Evolutionary conservation across 2,888 invertebrate genomes (phyloP).

Genomic region (Heliconius cydno): DNA sequence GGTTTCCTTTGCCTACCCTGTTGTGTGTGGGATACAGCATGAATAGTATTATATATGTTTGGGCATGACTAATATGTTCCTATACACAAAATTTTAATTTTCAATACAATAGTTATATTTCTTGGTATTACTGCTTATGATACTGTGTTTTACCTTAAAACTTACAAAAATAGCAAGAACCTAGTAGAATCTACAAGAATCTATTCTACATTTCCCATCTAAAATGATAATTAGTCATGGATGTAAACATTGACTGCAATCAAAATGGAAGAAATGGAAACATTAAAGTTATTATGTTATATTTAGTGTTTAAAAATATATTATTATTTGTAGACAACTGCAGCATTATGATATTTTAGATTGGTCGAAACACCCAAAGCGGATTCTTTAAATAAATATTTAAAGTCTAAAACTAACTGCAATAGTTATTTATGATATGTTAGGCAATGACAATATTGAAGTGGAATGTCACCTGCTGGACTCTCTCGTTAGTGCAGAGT

Average conservation of each 20-base stretch:
- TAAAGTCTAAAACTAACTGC: no score
- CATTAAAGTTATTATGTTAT: neutral
- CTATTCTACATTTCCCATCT: neutral
- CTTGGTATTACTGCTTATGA: no score
- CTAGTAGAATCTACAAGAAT: neutral
- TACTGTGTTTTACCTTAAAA: no score
- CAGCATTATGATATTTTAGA: neutral
- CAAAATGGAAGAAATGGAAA: neutral
- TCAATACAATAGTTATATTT: no score
- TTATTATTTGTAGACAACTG: neutral
- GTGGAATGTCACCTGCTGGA: slow-evolving; percentile 74
- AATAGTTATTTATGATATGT: neutral
- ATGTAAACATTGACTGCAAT: neutral
- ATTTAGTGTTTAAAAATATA: neutral
- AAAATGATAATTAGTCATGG: neutral
- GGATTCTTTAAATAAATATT: neutral
- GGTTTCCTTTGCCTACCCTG: no score
- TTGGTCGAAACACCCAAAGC: neutral
- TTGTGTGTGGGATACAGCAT: no score
- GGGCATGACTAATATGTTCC: no score
- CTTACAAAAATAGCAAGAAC: neutral
- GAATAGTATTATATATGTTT: no score
- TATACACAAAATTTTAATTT: no score
- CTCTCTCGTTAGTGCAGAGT: slow-evolving; percentile 89
- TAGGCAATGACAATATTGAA: neutral